phyloP scores from a whole-genome alignment of 2,888 invertebrate genomes.

The Rhyacophila evoluta region DNA sequence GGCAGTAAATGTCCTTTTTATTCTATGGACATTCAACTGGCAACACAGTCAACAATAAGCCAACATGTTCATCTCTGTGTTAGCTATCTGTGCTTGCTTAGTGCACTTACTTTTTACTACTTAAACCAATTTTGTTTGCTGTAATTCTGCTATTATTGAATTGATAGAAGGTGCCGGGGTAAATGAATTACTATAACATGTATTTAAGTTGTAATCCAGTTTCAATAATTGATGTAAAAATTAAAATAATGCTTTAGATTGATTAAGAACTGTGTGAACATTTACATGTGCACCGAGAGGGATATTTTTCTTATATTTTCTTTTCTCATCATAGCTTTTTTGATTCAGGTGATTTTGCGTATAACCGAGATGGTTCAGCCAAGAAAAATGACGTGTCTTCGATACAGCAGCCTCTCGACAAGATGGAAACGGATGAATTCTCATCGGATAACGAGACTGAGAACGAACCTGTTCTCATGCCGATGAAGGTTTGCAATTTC shows the following conservation, averaged over 20 bases:
- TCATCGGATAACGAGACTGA: constrained; percentile 54
- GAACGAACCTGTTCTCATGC: constrained; percentile 77
- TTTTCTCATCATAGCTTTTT: background rate
- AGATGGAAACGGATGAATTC: constrained; percentile 54
- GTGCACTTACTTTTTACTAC: too few relatives aligned
- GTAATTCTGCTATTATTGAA: background rate
- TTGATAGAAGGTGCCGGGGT: background rate
- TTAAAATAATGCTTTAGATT: too few relatives aligned
- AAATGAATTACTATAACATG: background rate
- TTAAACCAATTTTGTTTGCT: background rate
- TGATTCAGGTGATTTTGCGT: constrained; percentile 49
- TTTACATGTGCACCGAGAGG: too few relatives aligned
- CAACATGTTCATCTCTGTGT: too few relatives aligned
- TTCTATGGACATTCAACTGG: too few relatives aligned
- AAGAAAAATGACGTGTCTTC: constrained; percentile 44
- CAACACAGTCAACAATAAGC: too few relatives aligned
- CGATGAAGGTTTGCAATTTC: constrained; percentile 80
- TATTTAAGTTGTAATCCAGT: too few relatives aligned
- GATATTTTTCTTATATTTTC: too few relatives aligned
- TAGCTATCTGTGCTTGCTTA: too few relatives aligned
- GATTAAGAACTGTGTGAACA: too few relatives aligned
- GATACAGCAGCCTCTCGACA: constrained; percentile 33
- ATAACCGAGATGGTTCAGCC: constrained; percentile 39
- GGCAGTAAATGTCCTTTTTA: too few relatives aligned
- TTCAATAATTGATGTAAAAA: too few relatives aligned